Conservation (phyloP, 2,797 vertebrate species). For the Diglossa cyanea region DNA sequence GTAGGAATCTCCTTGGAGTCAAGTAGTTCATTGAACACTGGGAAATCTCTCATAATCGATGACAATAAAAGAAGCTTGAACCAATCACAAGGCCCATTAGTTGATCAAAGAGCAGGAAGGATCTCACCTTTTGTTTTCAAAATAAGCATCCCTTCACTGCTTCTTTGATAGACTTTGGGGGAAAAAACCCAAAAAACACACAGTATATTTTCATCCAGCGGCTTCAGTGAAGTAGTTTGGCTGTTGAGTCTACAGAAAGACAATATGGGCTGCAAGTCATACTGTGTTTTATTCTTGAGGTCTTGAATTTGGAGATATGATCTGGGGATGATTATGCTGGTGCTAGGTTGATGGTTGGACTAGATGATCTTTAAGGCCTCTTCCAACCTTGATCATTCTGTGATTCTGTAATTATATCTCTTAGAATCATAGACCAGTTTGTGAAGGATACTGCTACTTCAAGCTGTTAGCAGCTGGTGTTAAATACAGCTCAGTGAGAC, state of each 20-base stretch:
- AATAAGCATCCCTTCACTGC: background rate
- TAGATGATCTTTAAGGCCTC: background rate
- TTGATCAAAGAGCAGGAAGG: background rate
- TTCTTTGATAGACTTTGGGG: background rate
- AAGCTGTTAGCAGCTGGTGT: background rate
- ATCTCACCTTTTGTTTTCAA: background rate
- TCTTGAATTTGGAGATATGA: background rate
- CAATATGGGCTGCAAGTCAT: background rate
- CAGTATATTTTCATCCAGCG: background rate
- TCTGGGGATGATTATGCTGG: background rate
- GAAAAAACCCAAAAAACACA: background rate
- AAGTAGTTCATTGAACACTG: background rate
- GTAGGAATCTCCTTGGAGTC: background rate
- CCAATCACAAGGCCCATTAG: background rate
- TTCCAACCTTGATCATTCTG: background rate
- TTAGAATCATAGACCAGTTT: background rate
- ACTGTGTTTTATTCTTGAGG: background rate
- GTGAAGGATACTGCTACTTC: background rate
- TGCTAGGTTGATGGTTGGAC: background rate
- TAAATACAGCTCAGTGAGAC: background rate
- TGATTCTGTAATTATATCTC: background rate
- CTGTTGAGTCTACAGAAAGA: background rate
- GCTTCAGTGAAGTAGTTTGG: background rate
- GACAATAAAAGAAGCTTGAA: background rate
- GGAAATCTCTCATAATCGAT: background rate